Evolutionary conservation across 2,797 vertebrate species (phyloP), one percentile per base, ranked within the genome.

Genomic region (Aphelocoma californica): DNA sequence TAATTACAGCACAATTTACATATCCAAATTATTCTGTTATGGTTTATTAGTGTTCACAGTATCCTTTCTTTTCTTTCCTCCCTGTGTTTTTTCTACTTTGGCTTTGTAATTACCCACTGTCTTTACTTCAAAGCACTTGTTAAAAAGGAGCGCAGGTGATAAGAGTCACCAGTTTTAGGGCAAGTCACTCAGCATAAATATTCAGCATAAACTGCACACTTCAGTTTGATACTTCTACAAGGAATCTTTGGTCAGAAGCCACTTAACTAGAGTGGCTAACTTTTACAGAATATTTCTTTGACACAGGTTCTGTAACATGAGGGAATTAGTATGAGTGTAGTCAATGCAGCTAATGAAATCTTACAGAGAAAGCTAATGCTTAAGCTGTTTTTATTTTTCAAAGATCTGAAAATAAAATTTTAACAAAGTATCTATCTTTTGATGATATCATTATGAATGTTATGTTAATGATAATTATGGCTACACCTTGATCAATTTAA

Each of bases 301-400:
- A 38, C 44, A 45, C 3, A 18, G 6, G 44, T 94, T 74, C n/a
- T 51, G 32, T 40, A 75, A 57, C 21, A 9, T 14, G 31, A 61
- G 8, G 10, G 19, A 51, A 21, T 61, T 3, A 0, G 4, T n/a
- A 69, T 0, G 0, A 29, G 12, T 24, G 6, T 40, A 47, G 15
- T 28, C 51, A 89, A 47, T 17, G 28, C 20, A 74, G 66, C 4
- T 56, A 65, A n/a, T 10, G 28, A 61, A 81, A 32, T 34, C 31
- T 70, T 70, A 20, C 44, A 67, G 34, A 75, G 10, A 44, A 81
- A 87, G 9, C 3, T 57, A 66, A 32, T 56, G 16, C 1, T 69
- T 58, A 86, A 56, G 4, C 1, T 17, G 5, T 14, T 84, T 64
- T 53, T 38, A 26, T 51, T 24, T 60, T 47, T 38, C 40, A 51